phyloP scores from a whole-genome alignment of 1,140 invertebrate species.

The Microplitis mediator region DNA sequence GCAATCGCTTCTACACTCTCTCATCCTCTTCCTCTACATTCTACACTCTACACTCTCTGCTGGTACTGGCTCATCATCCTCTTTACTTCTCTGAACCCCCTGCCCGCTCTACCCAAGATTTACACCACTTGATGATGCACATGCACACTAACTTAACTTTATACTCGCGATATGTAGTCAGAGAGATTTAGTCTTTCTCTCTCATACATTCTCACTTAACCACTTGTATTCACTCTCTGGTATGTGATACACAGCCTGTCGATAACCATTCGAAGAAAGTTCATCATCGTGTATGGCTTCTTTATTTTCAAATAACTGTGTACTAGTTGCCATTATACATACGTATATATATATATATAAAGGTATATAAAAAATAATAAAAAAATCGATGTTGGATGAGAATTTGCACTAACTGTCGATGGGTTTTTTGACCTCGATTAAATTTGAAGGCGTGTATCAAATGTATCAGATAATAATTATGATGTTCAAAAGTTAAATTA shows the following conservation, averaged over 20 bases:
- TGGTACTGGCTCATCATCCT: background rate
- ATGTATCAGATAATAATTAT: background rate
- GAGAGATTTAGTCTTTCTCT: no score
- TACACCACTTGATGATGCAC: no score
- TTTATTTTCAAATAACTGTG: slow-evolving; percentile 13
- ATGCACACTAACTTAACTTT: background rate
- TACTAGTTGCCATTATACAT: slow-evolving; percentile 1
- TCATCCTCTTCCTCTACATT: background rate
- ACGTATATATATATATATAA: slow-evolving; percentile 7
- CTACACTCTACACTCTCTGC: background rate
- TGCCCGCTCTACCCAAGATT: no score
- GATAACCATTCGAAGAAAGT: slow-evolving; percentile 55
- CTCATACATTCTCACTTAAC: no score
- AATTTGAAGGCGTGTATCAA: slow-evolving; percentile 3
- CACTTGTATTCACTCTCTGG: background rate
- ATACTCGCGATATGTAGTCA: background rate
- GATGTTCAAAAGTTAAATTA: background rate
- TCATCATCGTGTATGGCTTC: slow-evolving; percentile 30
- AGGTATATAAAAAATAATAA: background rate
- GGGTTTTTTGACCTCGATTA: background rate
- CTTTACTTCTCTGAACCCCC: background rate
- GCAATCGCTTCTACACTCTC: slow-evolving; percentile 40
- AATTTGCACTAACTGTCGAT: slow-evolving; percentile 4
- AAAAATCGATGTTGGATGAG: background rate
- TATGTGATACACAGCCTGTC: slow-evolving; percentile 26